phyloP scores from a whole-genome alignment of 2,797 vertebrate species.

The Triplophysa yarkandensis region DNA sequence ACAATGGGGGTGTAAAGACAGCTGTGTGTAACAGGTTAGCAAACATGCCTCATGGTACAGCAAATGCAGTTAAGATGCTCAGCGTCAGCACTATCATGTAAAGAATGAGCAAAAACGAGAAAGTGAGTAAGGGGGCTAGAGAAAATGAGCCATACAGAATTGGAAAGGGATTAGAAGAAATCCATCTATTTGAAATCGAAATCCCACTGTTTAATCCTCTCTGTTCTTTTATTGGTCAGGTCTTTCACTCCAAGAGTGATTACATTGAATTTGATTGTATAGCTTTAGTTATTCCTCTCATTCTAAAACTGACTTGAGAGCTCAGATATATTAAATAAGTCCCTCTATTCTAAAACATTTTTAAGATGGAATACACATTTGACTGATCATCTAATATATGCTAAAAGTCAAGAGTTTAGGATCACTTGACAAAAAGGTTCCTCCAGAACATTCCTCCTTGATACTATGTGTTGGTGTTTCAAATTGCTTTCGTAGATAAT shows the following conservation, averaged over 20 bases:
- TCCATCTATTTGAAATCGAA: conserved; percentile 31
- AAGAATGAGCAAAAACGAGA: background rate
- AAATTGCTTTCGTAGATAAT: no score
- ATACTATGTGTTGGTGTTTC: no score
- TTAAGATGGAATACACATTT: background rate
- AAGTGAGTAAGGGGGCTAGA: background rate
- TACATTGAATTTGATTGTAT: conserved; percentile 5
- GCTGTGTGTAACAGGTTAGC: conserved; percentile 28
- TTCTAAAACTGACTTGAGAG: conserved; percentile 10
- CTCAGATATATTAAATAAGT: conserved; percentile 22
- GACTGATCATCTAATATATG: background rate
- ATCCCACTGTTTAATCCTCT: conserved; percentile 5
- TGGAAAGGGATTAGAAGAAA: conserved; percentile 16
- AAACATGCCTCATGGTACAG: background rate
- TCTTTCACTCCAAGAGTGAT: background rate
- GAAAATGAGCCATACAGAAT: conserved; percentile 7
- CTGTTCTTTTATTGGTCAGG: conserved; percentile 4
- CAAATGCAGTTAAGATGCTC: background rate
- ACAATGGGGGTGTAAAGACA: conserved; percentile 15
- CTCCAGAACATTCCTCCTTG: no score
- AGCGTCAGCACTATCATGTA: conserved; percentile 9
- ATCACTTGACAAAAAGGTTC: no score
- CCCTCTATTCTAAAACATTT: background rate
- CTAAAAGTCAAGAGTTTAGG: no score
- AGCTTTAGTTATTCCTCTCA: conserved; percentile 9